Conservation (phyloP, 2,797 vertebrate species). For the Gymnopithys bicolor region DNA sequence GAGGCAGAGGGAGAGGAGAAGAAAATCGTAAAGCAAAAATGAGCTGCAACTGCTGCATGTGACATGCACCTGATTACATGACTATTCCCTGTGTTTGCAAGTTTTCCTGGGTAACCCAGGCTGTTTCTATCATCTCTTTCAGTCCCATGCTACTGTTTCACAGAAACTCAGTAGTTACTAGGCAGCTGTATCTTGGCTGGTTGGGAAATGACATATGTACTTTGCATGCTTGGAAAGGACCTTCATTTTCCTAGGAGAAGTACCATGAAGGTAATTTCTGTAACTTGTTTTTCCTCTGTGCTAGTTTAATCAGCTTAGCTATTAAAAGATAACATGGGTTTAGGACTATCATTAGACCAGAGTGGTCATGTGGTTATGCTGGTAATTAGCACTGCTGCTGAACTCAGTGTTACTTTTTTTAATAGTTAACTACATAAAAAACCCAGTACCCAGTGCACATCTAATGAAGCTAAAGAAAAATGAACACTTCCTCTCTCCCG, state of each 20-base stretch:
- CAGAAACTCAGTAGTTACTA: not conserved
- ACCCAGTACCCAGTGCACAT: not conserved
- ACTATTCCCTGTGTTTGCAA: not conserved
- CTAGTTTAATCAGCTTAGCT: constrained; percentile 58
- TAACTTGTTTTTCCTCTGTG: constrained; percentile 33
- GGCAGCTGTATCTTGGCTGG: not conserved
- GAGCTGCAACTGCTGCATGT: not conserved
- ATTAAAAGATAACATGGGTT: constrained; percentile 47
- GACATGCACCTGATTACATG: not conserved
- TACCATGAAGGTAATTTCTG: constrained; percentile 6
- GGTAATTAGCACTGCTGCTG: constrained; percentile 28
- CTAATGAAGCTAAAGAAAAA: not conserved
- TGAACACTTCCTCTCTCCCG: not conserved
- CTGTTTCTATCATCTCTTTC: not conserved
- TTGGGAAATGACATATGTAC: not conserved
- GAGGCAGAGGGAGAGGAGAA: not conserved
- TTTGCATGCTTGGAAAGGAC: not conserved
- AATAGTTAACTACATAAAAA: constrained; percentile 10
- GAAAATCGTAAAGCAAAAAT: not conserved
- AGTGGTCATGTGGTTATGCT: constrained; percentile 34
- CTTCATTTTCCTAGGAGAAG: constrained; percentile 18
- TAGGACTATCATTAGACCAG: constrained; percentile 43
- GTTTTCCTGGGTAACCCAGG: not conserved
- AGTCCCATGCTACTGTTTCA: not conserved
- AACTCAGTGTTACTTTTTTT: not conserved